Evolutionary conservation across 2,113 vertebrate genomes (phyloP), one percentile per base, ranked within the genome.

Genomic region (Hepsetus odoe): DNA sequence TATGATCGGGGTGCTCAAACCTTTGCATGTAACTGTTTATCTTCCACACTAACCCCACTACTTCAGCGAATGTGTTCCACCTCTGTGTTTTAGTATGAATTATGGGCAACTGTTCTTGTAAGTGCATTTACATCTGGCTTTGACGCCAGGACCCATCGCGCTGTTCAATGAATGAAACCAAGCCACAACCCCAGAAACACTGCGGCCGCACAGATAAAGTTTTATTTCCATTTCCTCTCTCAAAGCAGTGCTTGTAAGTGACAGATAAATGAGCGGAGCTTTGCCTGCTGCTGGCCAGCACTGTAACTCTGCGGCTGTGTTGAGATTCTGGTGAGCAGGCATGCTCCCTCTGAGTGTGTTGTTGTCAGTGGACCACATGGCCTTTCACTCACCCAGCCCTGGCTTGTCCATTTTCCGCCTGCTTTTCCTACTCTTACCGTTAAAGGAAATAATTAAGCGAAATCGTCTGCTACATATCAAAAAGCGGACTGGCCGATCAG

Each of bases 381-480:
- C 78, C 73, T 68, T 70, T 16, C 28, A 35, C 71, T 74, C 58
- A 80, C 73, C 68, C 66, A 67, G 32, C 53, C 51, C 59, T 38
- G 64, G 74, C 64, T 33, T 79, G 51, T 79, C 73, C 66, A 76
- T 81, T 85, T 87, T 83, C 81, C 68, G 22, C 28, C 80, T 66
- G 51, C 75, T 83, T 80, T 82, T 81, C 79, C 85, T 69, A n/a
- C 76, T 5, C 30, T 56, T 82, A 72, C 77, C 80, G 73, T 82
- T 76, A 72, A 80, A 82, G 82, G 82, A 86, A 88, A 80, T 76
- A 46, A 82, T 85, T 82, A 85, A 73, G 75, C 33, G 40, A 42
- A 76, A 40, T 74, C 76, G 76, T 84, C 76, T 84, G 83, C 80
- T 70, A 22, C 77, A 69, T 77, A 73, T 89, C 75, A 75, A 26